Conservation (phyloP, 92 coral and sea anemone species). For the Montipora capitata region DNA sequence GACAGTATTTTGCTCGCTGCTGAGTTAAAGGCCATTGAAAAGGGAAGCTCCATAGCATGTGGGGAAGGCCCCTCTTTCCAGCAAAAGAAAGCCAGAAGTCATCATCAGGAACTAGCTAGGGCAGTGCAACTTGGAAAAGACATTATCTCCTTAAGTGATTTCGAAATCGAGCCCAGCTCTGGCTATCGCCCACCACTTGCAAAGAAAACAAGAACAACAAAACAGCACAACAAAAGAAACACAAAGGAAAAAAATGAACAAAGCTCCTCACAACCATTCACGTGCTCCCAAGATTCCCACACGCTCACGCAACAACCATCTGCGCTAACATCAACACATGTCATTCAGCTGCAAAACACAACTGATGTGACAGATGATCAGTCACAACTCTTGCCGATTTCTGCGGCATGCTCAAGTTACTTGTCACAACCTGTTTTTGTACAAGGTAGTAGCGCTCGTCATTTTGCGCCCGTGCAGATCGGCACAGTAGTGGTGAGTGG, state of each 20-base stretch:
- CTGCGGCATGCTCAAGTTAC: slow-evolving; percentile 2
- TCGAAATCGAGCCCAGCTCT: slow-evolving; percentile 18
- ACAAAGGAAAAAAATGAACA: neutral
- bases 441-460: too few species aligned
- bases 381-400: slow-evolving; percentile 10
- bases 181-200: slow-evolving; percentile 27
- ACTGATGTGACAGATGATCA: slow-evolving; percentile 37
- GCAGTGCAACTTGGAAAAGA: slow-evolving; percentile 19
- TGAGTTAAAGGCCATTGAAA: slow-evolving; percentile 50
- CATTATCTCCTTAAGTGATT: slow-evolving; percentile 24
- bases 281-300: too few species aligned
- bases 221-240: neutral
- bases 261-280: slow-evolving; percentile 28
- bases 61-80: slow-evolving; percentile 27
- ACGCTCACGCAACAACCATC: too few species aligned
- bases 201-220: slow-evolving; percentile 2
- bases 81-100: slow-evolving; percentile 21
- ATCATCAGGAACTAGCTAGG: slow-evolving; percentile 25
- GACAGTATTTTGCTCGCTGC: slow-evolving; percentile 61
- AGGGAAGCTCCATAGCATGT: slow-evolving; percentile 34
- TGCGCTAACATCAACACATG: neutral
- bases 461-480: too few species aligned
- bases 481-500: too few species aligned
- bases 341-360: slow-evolving; percentile 26
- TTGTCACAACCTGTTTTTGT: neutral